Evolutionary conservation across 2,113 vertebrate species (phyloP), one percentile per base, ranked within the genome.

Genomic region (Budorcas taxicolor): DNA sequence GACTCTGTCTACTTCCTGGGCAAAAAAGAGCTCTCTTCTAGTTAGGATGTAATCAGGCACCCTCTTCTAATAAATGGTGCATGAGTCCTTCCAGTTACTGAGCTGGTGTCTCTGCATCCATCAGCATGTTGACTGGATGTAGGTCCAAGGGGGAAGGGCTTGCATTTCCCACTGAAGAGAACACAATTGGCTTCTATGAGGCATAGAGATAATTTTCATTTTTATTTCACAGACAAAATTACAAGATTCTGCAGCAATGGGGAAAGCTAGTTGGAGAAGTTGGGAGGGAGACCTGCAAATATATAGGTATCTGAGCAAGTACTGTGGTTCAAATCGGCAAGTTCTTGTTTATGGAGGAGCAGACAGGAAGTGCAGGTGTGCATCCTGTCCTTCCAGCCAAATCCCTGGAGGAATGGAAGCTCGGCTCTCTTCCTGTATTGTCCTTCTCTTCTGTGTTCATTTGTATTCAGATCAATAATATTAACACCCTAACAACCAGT

Each of bases 1-100:
- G 52, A 92, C 31, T 89, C 81, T 40, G 58, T 97, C 82, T 83
- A 94, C 94, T 98, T 98, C 94, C 95, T 96, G 94, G 62, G 91
- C 55, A 78, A 86, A 87, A 92, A 96, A 92, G 85, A 95, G 88
- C 93, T 89, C 96, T 97, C 78, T 92, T 97, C 86, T 94, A 91
- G 47, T 60, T 43, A 62, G 82, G 94, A 94, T 95, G 95, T 88
- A 97, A 97, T 97, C 88, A 97, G 94, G 92, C 78, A 27, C 74
- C 57, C 96, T 98, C 85, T 97, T 92, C 58, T 93, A 88, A 91
- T 91, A 97, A 83, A 89, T 36, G 80, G 94, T 85, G 76, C 62
- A 5, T 53, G 19, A 58, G 43, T n/a, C 36, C 36, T 96, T 95
- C 91, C 11, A 76, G 58, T 50, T n/a, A 25, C 64, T n/a, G 53